A percentile compares a stretch with the other conserved stretches of the same genome.
Conservation (phyloP, 2,113 vertebrate genomes). For the Chascanopsetta lugubris region DNA sequence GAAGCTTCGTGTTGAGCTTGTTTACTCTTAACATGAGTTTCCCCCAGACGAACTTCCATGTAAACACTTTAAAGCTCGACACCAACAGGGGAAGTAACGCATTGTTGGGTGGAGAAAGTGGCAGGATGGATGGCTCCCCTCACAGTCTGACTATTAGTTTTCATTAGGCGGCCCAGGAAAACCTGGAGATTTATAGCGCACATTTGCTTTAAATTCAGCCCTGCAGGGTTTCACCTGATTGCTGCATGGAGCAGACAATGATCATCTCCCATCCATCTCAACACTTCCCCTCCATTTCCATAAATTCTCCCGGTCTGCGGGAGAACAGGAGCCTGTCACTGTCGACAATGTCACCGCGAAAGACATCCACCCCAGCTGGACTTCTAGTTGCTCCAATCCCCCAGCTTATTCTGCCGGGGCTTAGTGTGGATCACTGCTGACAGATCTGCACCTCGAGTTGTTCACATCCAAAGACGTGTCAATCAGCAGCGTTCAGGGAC, state of each 20-base stretch:
- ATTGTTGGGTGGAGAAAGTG: slow-evolving; percentile 63
- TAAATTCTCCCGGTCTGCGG: slow-evolving; percentile 66
- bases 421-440: slow-evolving; percentile 64
- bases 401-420: slow-evolving; percentile 46
- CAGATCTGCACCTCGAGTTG: slow-evolving; percentile 63
- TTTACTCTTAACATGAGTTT: slow-evolving; percentile 59
- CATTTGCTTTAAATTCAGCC: slow-evolving; percentile 80
- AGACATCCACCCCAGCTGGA: slow-evolving; percentile 66
- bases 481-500: slow-evolving; percentile 50
- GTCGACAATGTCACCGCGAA: slow-evolving; percentile 65
- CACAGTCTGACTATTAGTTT: slow-evolving; percentile 80
- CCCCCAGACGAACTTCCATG: slow-evolving; percentile 48
- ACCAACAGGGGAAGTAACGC: slow-evolving; percentile 53
- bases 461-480: slow-evolving; percentile 59
- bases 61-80: slow-evolving; percentile 60
- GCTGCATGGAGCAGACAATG: slow-evolving; percentile 73
- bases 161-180: slow-evolving; percentile 77
- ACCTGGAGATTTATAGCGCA: slow-evolving; percentile 79
- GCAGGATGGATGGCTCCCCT: slow-evolving; percentile 74
- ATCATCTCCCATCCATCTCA: slow-evolving; percentile 73
- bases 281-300: slow-evolving; percentile 70
- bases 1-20: slow-evolving; percentile 42
- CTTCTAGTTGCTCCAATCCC: slow-evolving; percentile 54
- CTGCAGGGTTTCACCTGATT: slow-evolving; percentile 77
- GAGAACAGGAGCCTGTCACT: slow-evolving; percentile 69